Evolutionary conservation across 2,888 invertebrate genomes (phyloP).

Genomic region (Hipparchia semele): DNA sequence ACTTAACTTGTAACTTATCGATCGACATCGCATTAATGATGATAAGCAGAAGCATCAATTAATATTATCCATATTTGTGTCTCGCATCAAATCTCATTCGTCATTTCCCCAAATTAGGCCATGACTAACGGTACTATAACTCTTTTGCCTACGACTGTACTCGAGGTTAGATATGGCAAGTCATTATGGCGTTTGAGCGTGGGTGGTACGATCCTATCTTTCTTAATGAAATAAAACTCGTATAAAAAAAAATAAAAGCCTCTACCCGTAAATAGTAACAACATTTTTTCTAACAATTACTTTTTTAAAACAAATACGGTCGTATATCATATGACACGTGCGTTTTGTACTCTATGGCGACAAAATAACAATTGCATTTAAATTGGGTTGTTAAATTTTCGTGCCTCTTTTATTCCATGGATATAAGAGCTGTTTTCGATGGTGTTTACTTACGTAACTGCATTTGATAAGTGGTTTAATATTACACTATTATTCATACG

Average conservation of each 20-base stretch:
- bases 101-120: conserved; percentile 31
- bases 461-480: conserved; percentile 18
- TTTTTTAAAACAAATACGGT: conserved; percentile 27
- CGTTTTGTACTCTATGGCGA: conserved; percentile 6
- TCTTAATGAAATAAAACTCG: conserved; percentile 79
- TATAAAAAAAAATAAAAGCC: conserved; percentile 63
- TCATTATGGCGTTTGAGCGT: conserved; percentile 72
- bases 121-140: conserved; percentile 43
- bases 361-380: conserved; percentile 6
- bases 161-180: conserved; percentile 72
- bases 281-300: conserved; percentile 23
- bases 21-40: neutral
- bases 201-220: conserved; percentile 78
- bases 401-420: neutral
- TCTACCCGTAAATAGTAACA: conserved; percentile 47
- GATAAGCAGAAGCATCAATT: conserved; percentile 23
- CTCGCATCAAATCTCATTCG: conserved; percentile 34
- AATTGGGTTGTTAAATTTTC: conserved; percentile 18
- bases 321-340: conserved; percentile 23
- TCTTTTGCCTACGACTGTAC: conserved; percentile 56
- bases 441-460: neutral
- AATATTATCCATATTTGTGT: conserved; percentile 27
- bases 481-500: conserved; percentile 50
- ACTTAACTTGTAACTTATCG: neutral
- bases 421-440: conserved; percentile 8